Conservation (phyloP, 2,113 vertebrate genomes). For the Ammodramus savannarum region DNA sequence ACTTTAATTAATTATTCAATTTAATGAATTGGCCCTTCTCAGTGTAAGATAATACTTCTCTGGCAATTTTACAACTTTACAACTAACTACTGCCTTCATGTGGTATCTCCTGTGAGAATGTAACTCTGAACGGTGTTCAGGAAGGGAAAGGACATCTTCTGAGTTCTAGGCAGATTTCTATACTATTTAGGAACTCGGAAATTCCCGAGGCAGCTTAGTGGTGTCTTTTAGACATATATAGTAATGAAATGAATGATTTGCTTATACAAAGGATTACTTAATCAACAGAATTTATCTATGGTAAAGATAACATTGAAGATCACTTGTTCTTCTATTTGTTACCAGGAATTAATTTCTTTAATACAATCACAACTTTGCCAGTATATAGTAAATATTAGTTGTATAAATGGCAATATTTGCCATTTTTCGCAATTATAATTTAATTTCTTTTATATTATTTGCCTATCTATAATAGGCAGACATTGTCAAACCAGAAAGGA, state of each 20-base stretch:
- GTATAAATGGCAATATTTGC: background rate
- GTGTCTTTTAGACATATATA: background rate
- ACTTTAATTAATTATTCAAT: background rate
- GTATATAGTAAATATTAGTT: background rate
- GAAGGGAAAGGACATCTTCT: background rate
- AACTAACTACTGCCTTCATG: background rate
- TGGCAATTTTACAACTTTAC: background rate
- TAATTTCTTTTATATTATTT: background rate
- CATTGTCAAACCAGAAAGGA: background rate
- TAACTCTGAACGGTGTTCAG: background rate
- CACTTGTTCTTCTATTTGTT: background rate
- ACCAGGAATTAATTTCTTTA: background rate
- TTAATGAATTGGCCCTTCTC: background rate
- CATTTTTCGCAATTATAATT: background rate
- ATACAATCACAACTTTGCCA: background rate
- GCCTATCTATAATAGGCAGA: background rate
- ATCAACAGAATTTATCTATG: background rate
- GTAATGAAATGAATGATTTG: background rate
- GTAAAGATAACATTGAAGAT: background rate
- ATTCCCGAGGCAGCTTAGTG: background rate
- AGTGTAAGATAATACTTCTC: background rate
- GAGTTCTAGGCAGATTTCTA: background rate
- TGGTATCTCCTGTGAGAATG: background rate
- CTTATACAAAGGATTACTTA: background rate
- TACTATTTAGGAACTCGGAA: background rate